These are phyloP conservation scores for Megalops cyprinoides DNA, from an alignment of 2,797 vertebrate genomes.

Conservation along the genomic window DNA sequence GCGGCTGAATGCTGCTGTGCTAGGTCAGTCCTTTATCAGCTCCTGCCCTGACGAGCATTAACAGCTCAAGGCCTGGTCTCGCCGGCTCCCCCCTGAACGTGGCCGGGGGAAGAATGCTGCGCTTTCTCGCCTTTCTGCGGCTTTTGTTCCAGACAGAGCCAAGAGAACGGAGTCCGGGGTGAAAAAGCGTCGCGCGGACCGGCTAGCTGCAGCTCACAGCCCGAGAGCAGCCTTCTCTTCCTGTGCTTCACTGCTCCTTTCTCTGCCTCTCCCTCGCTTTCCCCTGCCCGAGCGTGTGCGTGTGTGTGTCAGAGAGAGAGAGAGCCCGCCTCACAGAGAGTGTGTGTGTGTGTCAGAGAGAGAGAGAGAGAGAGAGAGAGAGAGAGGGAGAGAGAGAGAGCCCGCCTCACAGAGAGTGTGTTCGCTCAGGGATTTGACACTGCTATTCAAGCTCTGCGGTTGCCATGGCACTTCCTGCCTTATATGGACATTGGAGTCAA, in stretches of 20 bases:
- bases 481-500: conserved; percentile 90
- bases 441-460: conserved; percentile 86
- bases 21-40: conserved; percentile 66
- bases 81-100: background rate
- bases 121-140: conserved; percentile 35
- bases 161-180: background rate
- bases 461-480: conserved; percentile 85
- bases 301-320: too few species aligned
- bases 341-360: conserved; percentile 66
- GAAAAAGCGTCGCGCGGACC: too few species aligned
- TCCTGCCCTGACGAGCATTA: conserved; percentile 69
- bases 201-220: background rate
- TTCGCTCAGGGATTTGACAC: conserved; percentile 86
- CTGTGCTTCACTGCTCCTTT: background rate
- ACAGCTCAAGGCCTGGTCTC: conserved; percentile 62
- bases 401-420: too few species aligned
- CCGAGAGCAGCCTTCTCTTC: background rate
- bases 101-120: background rate
- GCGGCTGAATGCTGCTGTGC: background rate
- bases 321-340: too few species aligned
- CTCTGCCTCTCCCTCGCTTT: conserved; percentile 29
- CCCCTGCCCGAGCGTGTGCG: conserved; percentile 34
- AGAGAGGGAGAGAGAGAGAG: too few species aligned
- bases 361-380: too few species aligned
- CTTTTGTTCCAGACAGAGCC: conserved; percentile 40